phyloP scores from a whole-genome alignment of 2,797 vertebrate species.

The Thalassophryne amazonica region DNA sequence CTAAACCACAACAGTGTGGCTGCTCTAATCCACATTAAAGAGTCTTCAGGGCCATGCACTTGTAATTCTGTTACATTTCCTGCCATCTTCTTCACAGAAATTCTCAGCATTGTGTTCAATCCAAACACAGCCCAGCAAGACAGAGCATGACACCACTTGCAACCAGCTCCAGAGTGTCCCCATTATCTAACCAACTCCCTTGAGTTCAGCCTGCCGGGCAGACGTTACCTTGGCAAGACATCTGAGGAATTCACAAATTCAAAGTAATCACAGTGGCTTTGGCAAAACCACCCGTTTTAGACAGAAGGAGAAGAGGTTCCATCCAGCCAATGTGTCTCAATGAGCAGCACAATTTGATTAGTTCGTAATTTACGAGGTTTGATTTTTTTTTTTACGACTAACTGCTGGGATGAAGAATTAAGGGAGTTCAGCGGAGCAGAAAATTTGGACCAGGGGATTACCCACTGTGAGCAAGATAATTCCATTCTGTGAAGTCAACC shows the following conservation, averaged over 20 bases:
- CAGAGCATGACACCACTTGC: conserved; percentile 59
- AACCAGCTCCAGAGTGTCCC: conserved; percentile 36
- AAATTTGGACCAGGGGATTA: conserved; percentile 45
- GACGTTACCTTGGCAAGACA: conserved; percentile 57
- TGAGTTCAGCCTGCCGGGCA: conserved; percentile 45
- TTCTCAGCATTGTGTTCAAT: conserved; percentile 23
- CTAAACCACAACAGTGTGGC: conserved; percentile 8
- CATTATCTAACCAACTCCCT: conserved; percentile 61
- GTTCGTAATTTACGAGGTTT: not conserved
- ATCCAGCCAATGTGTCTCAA: conserved; percentile 22
- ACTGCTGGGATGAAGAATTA: conserved; percentile 20
- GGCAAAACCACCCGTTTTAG: not conserved
- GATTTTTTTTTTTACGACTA: not conserved
- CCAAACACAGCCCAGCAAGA: conserved; percentile 48
- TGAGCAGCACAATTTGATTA: conserved; percentile 17
- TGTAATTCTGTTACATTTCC: conserved; percentile 39
- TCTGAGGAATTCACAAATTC: conserved; percentile 44
- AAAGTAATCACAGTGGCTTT: conserved; percentile 45
- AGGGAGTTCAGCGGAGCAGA: conserved; percentile 28
- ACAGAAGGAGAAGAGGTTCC: conserved; percentile 2
- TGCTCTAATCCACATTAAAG: conserved; percentile 18
- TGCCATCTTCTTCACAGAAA: conserved; percentile 37
- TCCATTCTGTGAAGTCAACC: conserved; percentile 46
- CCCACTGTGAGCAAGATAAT: conserved; percentile 46
- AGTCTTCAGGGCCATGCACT: not conserved